A percentile compares a stretch with the other conserved stretches of the same genome.
Evolutionary conservation across 2,113 vertebrate genomes (phyloP).

Genomic region (Rhinolophus sinicus): DNA sequence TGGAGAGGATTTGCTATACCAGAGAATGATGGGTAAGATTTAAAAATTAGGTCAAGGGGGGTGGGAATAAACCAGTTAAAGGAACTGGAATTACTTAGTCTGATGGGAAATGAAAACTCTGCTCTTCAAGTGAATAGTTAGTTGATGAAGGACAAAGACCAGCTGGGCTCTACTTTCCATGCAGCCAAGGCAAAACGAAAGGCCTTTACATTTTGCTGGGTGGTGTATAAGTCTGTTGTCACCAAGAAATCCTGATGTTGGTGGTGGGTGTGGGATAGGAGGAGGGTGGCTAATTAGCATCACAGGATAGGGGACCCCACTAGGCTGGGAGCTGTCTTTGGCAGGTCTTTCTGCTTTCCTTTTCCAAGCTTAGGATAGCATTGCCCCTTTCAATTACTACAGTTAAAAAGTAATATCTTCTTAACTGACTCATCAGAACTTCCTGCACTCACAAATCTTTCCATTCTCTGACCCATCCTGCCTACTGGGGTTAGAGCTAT

Average conservation of each 20-base stretch:
- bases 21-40: conserved; percentile 36
- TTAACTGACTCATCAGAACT: background rate
- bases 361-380: background rate
- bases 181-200: background rate
- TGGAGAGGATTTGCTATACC: conserved; percentile 23
- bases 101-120: conserved; percentile 58
- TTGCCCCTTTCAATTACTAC: background rate
- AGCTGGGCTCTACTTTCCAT: conserved; percentile 63
- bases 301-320: background rate
- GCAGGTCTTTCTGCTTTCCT: background rate
- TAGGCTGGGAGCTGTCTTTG: background rate
- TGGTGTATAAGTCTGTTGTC: background rate
- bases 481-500: background rate
- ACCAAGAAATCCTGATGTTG: background rate
- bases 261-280: background rate
- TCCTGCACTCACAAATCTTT: background rate
- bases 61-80: conserved; percentile 66
- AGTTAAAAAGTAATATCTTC: conserved; percentile 1
- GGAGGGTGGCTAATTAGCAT: background rate
- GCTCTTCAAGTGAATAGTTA: conserved; percentile 51
- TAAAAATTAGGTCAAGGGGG: conserved; percentile 60
- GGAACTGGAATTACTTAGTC: conserved; percentile 56
- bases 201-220: background rate
- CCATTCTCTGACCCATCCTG: background rate
- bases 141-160: conserved; percentile 67